Evolutionary conservation across 37 sponge, comb jelly and placozoan genomes (phyloP), one percentile per base, ranked within the genome.

Genomic region (Aphrocallistes beatrix): DNA sequence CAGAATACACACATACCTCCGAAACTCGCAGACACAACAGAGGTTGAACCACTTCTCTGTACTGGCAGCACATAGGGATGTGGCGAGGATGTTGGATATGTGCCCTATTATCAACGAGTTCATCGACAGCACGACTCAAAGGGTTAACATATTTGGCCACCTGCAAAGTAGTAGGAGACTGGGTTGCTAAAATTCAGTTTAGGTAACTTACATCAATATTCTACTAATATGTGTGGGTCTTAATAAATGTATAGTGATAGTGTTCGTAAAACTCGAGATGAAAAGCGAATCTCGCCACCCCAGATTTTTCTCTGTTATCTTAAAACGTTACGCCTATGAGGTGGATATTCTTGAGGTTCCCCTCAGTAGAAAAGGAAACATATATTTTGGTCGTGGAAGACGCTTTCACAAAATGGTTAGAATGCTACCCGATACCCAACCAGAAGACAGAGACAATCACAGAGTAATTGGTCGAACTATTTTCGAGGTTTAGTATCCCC

Each of bases 371-470:
- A 88, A 86, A 17, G 86, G 84, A 37, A 91, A 87, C 48, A 37
- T 88, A 91, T 83, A 51, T 91, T 0, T 84, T 88, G 0, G 88
- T 91, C 0, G 23, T 88, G 0, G 86, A 88, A 60, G 87, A 91
- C 21, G 75, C 25, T 3, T 60, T 91, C 50, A 91, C 91, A 3
- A 87, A 88, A 38, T 91, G 89, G 91, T 84, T 82, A 8, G 89
- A 87, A 19, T 87, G 87, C 13, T 82, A 84, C 37, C 92, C 86
- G 1, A 23, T 91, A 36, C 86, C 86, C 0, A 84, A 91, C 39
- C 90, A 88, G 69, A 81, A 84, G 34, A 85, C 91, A 23, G 45
- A 23, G 0, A 45, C 50, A 45, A 88, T 88, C 8, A 83, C 82
- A 75, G 39, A n/a, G 37, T 85, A 37, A 19, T 38, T 85, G 47